A percentile compares a stretch with the other conserved stretches of the same genome.
Evolutionary conservation across 2,797 vertebrate species (phyloP).

Genomic region (Alcedo atthis): DNA sequence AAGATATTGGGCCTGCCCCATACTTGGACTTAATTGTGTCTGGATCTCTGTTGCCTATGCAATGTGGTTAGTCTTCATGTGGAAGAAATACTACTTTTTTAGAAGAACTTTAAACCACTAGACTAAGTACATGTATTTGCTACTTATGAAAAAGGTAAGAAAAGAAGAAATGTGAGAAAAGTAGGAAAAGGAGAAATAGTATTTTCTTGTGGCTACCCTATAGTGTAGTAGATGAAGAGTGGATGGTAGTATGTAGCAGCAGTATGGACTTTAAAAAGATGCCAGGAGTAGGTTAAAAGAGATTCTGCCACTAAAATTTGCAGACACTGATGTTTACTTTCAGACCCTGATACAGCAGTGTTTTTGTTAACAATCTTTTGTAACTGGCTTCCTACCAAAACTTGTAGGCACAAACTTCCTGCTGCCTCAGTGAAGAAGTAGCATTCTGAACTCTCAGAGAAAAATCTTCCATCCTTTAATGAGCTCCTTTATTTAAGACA

Average conservation of each 20-base stretch:
- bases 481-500: background rate
- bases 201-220: no score
- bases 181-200: background rate
- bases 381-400: no score
- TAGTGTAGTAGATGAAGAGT: no score
- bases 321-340: no score
- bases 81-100: background rate
- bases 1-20: background rate
- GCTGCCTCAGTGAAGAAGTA: background rate
- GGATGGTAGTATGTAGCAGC: no score
- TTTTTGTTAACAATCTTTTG: no score
- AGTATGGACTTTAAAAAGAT: no score
- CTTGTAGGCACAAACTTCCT: no score
- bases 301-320: no score
- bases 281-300: no score
- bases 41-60: background rate
- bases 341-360: no score
- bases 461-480: background rate
- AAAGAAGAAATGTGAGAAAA: background rate
- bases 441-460: background rate
- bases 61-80: background rate
- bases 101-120: background rate
- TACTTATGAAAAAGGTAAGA: background rate
- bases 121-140: background rate
- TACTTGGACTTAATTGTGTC: background rate